phyloP scores from a whole-genome alignment of 2,888 invertebrate genomes.

The Drosophila formosana region DNA sequence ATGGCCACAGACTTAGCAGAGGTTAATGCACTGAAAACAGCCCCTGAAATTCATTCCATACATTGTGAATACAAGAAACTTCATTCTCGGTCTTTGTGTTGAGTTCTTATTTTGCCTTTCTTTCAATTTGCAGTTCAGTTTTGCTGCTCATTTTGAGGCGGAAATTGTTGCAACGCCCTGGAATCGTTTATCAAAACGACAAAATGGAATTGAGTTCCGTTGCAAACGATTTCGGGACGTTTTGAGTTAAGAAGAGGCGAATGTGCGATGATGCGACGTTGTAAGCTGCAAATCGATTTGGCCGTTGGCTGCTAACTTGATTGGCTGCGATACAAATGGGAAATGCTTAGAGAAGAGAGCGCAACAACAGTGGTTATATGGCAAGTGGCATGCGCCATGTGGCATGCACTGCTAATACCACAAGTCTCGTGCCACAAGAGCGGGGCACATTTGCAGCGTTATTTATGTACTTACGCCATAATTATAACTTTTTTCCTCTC shows the following conservation, averaged over 20 bases:
- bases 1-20: conserved; percentile 47
- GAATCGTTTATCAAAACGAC: conserved; percentile 83
- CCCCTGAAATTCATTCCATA: conserved; percentile 43
- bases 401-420: conserved; percentile 21
- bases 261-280: conserved; percentile 24
- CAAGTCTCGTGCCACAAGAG: background rate
- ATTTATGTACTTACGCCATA: conserved; percentile 78
- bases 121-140: conserved; percentile 27
- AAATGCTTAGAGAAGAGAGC: background rate
- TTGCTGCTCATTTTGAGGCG: conserved; percentile 75
- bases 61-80: conserved; percentile 22
- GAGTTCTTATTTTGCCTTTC: conserved; percentile 18
- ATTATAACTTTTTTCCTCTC: conserved; percentile 70
- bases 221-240: conserved; percentile 43
- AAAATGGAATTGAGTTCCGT: conserved; percentile 82
- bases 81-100: conserved; percentile 4
- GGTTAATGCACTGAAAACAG: conserved; percentile 78
- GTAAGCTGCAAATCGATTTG: conserved; percentile 77
- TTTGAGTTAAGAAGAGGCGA: conserved; percentile 14
- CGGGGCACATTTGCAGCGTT: conserved; percentile 60
- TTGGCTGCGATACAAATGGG: conserved; percentile 38
- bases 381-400: conserved; percentile 35
- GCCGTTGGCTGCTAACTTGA: conserved; percentile 70
- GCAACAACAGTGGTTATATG: background rate
- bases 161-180: conserved; percentile 82